Evolutionary conservation across 1,140 invertebrate genomes (phyloP), one percentile per base, ranked within the genome.

Genomic region (Habropoda laboriosa): DNA sequence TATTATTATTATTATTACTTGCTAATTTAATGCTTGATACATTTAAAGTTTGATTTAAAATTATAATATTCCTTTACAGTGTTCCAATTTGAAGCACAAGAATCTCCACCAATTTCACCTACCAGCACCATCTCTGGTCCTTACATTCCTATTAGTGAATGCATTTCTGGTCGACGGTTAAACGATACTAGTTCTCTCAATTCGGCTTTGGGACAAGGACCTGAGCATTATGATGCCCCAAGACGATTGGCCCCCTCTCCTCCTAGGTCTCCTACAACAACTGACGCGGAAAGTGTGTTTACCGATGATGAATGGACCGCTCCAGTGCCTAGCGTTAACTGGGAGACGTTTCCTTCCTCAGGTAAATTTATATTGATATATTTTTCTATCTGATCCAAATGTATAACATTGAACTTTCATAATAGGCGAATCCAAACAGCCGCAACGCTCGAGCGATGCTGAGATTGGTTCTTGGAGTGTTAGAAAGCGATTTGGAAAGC

Each of bases 141-240:
- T 0, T 97, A 97, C 86, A 97, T 97, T 92, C 95, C 96, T 35
- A 96, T 97, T 82, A 98, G 97, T 74, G 97, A 98, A 91, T 99
- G 98, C 91, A 96, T 97, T 80, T 97, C 97, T 70, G 98, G 98
- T 57, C 95, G 94, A 78, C 95, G 95, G 13, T 91, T 94, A 3
- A 92, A 90, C 60, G 92, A 93, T 61, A 91, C 89, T 27, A 92
- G 90, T 75, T 93, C 92, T 40, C 85, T 93, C 18, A 92, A 80
- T 86, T 93, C 91, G 7, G 58, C 83, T 49, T 74, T 91, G 49
- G 84, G 89, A 55, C 92, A 93, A 64, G 85, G 86, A 45, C 87
- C 86, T 55, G 92, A 93, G 47, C 90, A 92, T 74, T 93, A 92
- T n/a, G 92, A 93, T 83, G 88, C 90, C 7, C 92, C 92, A 24